These are phyloP conservation scores for Cheilosia pagana DNA, from an alignment of 2,888 invertebrate species.

Conservation along the genomic window DNA sequence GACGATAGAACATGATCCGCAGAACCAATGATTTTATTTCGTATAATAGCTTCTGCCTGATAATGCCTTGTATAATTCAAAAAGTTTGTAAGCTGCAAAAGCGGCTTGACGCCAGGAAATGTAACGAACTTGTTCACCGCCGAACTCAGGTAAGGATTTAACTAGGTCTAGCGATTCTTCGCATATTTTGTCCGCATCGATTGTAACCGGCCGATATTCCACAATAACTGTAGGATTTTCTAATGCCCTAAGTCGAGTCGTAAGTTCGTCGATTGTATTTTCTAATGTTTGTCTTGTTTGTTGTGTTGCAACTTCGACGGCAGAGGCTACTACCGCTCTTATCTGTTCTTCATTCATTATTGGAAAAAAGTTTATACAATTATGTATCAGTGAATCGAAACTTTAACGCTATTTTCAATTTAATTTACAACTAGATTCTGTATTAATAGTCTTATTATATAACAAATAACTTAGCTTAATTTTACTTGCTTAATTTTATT, in stretches of 20 bases:
- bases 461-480: too few species aligned
- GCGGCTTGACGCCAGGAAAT: slow-evolving; percentile 31
- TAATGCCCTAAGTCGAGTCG: neutral
- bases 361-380: too few species aligned
- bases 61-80: slow-evolving; percentile 1
- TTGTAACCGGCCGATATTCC: slow-evolving; percentile 17
- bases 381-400: too few species aligned
- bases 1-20: slow-evolving; percentile 57
- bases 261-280: neutral
- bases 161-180: slow-evolving; percentile 17
- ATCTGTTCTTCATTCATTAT: too few species aligned
- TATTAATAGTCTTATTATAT: too few species aligned
- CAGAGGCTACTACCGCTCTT: neutral
- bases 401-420: too few species aligned
- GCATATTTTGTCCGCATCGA: slow-evolving; percentile 1
- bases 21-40: slow-evolving; percentile 45
- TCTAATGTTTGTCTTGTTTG: slow-evolving; percentile 14
- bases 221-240: slow-evolving; percentile 7
- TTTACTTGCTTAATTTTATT: too few species aligned
- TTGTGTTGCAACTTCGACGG: neutral
- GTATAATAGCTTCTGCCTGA: slow-evolving; percentile 49
- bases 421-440: too few species aligned
- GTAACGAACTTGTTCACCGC: slow-evolving; percentile 16
- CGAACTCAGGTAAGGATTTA: slow-evolving; percentile 30
- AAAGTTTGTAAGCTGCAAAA: slow-evolving; percentile 20